These are phyloP conservation scores for rabbit (Oryctolagus cuniculus) DNA, from an alignment of 2,113 vertebrate genomes.

Conservation along the genomic window mOryCun1.1 NC_091443.1:29356501-29357000, in stretches of 20 bases:
- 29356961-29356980: slow-evolving; percentile 39
- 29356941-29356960: background rate
- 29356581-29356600: too few relatives aligned
- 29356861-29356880: slow-evolving; percentile 18
- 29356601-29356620: too few relatives aligned
- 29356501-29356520: too few relatives aligned
- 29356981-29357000: background rate
- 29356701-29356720: too few relatives aligned
- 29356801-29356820: slow-evolving; percentile 44
- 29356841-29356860: slow-evolving; percentile 25
- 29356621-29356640: too few relatives aligned
- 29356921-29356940: slow-evolving; percentile 12
- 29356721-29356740: too few relatives aligned
- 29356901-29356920: slow-evolving; percentile 48
- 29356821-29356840: slow-evolving; percentile 18
- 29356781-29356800: slow-evolving; percentile 15
- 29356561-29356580: too few relatives aligned
- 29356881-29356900: slow-evolving; percentile 35
- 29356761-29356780: slow-evolving; percentile 22
- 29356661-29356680: too few relatives aligned
- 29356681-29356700: too few relatives aligned
- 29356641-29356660: too few relatives aligned
- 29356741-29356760: background rate
- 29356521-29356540: too few relatives aligned
- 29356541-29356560: too few relatives aligned